Percentiles rank a stretch among this genome's conserved stretches.
phyloP scores from a whole-genome alignment of 1,140 invertebrate genomes.

The Theocolax elegans region DNA sequence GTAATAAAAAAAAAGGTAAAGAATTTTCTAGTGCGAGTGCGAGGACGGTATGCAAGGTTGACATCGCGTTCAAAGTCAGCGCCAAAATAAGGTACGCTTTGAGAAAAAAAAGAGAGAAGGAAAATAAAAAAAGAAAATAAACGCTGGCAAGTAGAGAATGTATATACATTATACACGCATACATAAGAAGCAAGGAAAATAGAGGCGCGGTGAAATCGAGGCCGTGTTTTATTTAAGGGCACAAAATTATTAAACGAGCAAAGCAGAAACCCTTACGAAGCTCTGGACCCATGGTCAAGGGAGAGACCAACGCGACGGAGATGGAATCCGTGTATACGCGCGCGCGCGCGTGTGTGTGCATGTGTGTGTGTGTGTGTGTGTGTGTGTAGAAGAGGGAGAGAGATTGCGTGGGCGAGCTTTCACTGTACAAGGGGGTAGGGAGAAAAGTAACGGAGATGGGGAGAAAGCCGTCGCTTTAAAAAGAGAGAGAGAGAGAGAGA shows the following conservation, averaged over 20 bases:
- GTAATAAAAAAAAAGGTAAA: too few species aligned
- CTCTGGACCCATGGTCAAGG: neutral
- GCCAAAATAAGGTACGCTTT: neutral
- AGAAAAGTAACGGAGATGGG: neutral
- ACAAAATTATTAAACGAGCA: conserved; percentile 29
- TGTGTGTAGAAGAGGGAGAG: too few species aligned
- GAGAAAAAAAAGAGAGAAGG: neutral
- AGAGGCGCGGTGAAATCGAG: conserved; percentile 2
- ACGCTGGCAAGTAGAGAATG: too few species aligned
- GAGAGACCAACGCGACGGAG: neutral
- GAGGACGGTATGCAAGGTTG: too few species aligned
- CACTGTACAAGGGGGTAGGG: neutral
- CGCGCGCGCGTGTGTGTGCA: too few species aligned
- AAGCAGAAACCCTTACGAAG: conserved; percentile 7
- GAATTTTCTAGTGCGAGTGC: too few species aligned
- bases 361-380: too few species aligned
- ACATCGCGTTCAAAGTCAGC: neutral
- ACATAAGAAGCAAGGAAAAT: neutral
- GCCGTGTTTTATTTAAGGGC: conserved; percentile 16
- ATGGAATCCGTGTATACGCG: neutral
- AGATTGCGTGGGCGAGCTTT: neutral
- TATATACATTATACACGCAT: too few species aligned
- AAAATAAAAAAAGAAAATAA: too few species aligned
- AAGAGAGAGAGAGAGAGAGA: neutral
- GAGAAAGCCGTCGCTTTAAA: neutral